Percentiles rank a stretch among this genome's conserved stretches.
phyloP scores from a whole-genome alignment of 2,888 invertebrate genomes.

The Dendrolimus houi region DNA sequence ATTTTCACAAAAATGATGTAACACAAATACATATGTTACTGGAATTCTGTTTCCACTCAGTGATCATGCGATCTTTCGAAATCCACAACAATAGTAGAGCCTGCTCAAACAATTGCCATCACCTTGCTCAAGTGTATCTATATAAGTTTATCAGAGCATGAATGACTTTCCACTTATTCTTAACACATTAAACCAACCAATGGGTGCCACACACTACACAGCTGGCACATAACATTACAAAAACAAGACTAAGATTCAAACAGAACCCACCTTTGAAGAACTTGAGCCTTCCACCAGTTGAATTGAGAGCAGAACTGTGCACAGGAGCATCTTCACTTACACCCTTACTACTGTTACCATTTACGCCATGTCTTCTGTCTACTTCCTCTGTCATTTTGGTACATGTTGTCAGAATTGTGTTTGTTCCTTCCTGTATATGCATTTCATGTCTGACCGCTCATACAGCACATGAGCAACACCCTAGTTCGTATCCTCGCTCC shows the following conservation, averaged over 20 bases:
- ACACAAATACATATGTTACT: neutral
- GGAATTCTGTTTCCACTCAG: conserved; percentile 42
- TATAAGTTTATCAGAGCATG: conserved; percentile 70
- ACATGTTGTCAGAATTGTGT: conserved; percentile 84
- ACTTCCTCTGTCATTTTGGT: conserved; percentile 79
- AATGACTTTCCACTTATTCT: conserved; percentile 70
- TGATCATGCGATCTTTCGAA: conserved; percentile 52
- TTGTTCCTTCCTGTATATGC: conserved; percentile 80
- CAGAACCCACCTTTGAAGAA: conserved; percentile 83
- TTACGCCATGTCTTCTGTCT: conserved; percentile 84
- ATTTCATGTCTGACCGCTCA: conserved; percentile 79
- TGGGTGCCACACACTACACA: conserved; percentile 7
- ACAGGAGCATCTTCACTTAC: conserved; percentile 65
- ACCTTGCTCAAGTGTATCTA: conserved; percentile 52
- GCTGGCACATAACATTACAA: conserved; percentile 7
- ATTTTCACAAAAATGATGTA: no score
- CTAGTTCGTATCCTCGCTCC: conserved; percentile 63
- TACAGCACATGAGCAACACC: conserved; percentile 65
- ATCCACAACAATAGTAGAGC: conserved; percentile 61
- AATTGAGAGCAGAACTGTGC: conserved; percentile 52
- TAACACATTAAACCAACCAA: conserved; percentile 12
- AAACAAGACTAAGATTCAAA: conserved; percentile 9
- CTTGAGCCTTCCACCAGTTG: conserved; percentile 85
- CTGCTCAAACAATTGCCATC: conserved; percentile 59
- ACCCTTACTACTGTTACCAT: conserved; percentile 79